These are phyloP conservation scores for Chloropsis hardwickii DNA, from an alignment of 2,113 vertebrate genomes.

Conservation along the genomic window DNA sequence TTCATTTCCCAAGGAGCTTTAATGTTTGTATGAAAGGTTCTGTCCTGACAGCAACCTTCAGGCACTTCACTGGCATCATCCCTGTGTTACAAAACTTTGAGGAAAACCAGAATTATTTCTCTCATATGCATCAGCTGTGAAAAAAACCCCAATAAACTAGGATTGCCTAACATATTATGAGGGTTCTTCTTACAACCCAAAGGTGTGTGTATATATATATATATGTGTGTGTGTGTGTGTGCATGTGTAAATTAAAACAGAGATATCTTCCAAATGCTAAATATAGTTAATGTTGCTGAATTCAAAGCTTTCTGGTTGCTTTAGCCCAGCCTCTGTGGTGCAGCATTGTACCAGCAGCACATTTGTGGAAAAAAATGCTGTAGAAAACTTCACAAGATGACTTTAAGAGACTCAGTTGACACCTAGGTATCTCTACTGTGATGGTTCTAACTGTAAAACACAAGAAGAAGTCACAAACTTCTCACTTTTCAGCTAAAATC, in stretches of 20 bases:
- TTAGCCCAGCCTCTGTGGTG: background rate
- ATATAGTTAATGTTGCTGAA: background rate
- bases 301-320: background rate
- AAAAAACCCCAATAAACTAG: fast-evolving
- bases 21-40: background rate
- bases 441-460: background rate
- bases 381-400: background rate
- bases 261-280: background rate
- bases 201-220: background rate
- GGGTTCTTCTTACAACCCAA: background rate
- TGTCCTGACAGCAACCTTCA: background rate
- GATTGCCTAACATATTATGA: background rate
- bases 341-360: background rate
- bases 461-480: background rate
- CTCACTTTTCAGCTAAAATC: background rate
- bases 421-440: background rate
- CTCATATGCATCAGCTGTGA: background rate
- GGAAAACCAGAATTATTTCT: background rate
- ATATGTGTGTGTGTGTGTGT: no score
- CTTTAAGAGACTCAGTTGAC: background rate
- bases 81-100: background rate
- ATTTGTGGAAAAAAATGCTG: background rate
- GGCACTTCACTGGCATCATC: background rate
- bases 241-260: background rate
- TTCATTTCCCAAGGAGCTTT: background rate